Base-by-base conservation (phyloP, 1,140 invertebrate genomes). In the Aphelinus atriplicis region DNA sequence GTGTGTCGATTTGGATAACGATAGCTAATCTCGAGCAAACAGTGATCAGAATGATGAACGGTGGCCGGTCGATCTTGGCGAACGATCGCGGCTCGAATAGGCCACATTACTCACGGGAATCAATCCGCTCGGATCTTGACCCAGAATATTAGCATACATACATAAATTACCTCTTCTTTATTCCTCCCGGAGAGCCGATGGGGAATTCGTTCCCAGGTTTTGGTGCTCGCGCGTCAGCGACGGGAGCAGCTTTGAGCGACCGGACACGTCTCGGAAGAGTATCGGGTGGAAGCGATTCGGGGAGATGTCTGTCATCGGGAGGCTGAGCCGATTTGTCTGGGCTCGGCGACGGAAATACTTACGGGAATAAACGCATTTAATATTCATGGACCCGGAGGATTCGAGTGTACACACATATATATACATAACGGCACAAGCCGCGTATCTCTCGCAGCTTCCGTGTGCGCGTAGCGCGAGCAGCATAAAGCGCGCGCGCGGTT, bases 351-450 rank as follows among this genome's bases (percentile, higher is more conserved):
- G 63, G 63, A 45, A 60, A 53, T 53, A 46, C 62, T 60, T 45
- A 48, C 43, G 48, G 57, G 58, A 74, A 74, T 74, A 74, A 74
- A 74, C 65, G 63, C n/a, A 68, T 74, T 74, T 74, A 68, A 74
- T 74, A 74, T 74, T 74, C 65, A 74, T 67, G 64, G 72, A 61
- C 26, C 26, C 26, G 0, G 26, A 26, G 26, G 26, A 26, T 26
- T 26, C 26, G 26, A 26, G 26, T 26, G 26, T 26, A 26, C 26
- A 26, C 26, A 26, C 26, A 26, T 26, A 26, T 26, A 26, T 26
- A 26, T 26, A 26, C 26, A 26, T 26, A 26, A 26, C 26, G 26
- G 26, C 26, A 26, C 26, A 26, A 26, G 26, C 26, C 26, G 26
- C 26, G 26, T 26, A 26, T 26, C 26, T 26, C 26, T 26, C 26